A percentile compares a stretch with the other conserved stretches of the same genome.
phyloP scores from a whole-genome alignment of 2,113 vertebrate genomes.

The Miniopterus natalensis region DNA sequence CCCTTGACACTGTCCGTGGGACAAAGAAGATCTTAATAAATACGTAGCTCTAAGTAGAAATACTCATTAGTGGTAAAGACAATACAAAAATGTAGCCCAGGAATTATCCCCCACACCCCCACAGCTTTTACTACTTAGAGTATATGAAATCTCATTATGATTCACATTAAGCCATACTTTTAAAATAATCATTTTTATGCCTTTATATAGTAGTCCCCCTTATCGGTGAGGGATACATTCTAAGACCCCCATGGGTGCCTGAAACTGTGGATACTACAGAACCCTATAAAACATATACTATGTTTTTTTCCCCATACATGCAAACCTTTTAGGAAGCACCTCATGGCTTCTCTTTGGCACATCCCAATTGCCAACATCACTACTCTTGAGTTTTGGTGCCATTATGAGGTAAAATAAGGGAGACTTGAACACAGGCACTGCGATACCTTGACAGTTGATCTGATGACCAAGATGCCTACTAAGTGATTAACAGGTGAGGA shows the following conservation, averaged over 20 bases:
- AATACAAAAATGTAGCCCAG: not conserved
- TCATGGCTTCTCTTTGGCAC: not conserved
- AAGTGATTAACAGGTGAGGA: not conserved
- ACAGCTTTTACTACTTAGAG: not conserved
- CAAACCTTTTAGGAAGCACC: not conserved
- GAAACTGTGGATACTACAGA: not conserved
- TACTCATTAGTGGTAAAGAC: not conserved
- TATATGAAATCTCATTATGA: not conserved
- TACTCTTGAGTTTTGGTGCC: not conserved
- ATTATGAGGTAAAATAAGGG: not conserved
- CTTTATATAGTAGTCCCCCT: not conserved
- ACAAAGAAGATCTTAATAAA: not conserved
- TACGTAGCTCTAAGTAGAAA: not conserved
- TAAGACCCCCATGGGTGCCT: too few relatives aligned
- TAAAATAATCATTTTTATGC: conserved; percentile 1
- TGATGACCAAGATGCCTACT: not conserved
- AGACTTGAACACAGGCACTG: not conserved
- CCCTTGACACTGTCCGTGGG: not conserved
- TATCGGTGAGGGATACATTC: not conserved
- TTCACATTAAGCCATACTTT: conserved; percentile 30
- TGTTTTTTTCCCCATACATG: not conserved
- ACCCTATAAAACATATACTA: not conserved
- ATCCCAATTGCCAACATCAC: not conserved
- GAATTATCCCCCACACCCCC: not conserved
- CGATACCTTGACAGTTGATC: not conserved